A percentile compares a stretch with the other conserved stretches of the same genome.
Conservation (phyloP, 2,113 vertebrate genomes). For the Strix uralensis region DNA sequence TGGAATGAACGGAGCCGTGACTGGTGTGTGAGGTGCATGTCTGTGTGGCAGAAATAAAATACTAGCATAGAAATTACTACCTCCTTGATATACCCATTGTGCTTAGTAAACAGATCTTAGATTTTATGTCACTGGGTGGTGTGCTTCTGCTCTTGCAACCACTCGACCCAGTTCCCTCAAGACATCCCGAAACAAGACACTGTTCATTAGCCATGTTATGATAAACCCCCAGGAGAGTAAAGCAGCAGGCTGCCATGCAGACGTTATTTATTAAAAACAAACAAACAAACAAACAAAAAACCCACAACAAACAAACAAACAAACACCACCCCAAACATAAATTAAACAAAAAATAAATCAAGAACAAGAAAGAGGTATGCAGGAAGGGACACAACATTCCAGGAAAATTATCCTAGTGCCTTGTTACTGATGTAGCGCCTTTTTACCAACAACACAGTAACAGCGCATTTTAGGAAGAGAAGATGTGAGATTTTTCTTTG, state of each 20-base stretch:
- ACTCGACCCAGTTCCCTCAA: not conserved
- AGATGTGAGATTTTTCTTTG: not conserved
- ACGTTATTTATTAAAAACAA: not conserved
- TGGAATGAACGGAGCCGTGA: not conserved
- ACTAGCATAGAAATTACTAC: not conserved
- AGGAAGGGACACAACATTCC: not conserved
- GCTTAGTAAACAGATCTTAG: not conserved
- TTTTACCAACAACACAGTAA: not conserved
- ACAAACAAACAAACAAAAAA: no score
- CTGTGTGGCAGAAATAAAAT: not conserved
- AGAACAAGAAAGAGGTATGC: not conserved
- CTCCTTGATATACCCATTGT: fast-evolving
- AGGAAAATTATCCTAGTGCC: not conserved
- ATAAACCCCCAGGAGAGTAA: not conserved
- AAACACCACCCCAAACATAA: not conserved
- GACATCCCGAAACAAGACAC: not conserved
- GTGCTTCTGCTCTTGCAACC: not conserved
- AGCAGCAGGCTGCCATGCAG: not conserved
- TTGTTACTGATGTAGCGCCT: not conserved
- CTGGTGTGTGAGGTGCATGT: not conserved
- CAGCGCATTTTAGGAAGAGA: not conserved
- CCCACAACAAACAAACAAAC: not conserved
- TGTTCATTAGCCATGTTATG: not conserved
- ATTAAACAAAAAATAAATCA: not conserved
- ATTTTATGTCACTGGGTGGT: not conserved